Evolutionary conservation across 2,888 invertebrate species (phyloP).

Genomic region (Sphaerophoria rueppellii): DNA sequence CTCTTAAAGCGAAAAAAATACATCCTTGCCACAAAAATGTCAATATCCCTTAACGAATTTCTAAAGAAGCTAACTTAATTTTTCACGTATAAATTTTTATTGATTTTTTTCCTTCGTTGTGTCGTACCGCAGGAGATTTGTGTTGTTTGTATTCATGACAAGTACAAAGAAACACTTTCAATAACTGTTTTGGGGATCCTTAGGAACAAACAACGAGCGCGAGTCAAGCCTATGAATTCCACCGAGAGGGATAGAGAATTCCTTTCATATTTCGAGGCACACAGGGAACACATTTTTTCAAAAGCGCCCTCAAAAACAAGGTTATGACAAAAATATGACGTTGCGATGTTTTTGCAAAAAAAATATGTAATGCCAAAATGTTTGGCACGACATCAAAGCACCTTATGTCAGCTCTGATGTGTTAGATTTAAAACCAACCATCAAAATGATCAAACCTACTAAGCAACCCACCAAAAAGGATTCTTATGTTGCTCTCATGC

Average conservation of each 20-base stretch:
- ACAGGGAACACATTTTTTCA: background rate
- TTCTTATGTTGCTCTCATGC: background rate
- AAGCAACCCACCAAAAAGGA: constrained; percentile 10
- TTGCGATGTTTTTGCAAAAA: background rate
- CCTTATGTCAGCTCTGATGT: constrained; percentile 30
- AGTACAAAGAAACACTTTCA: background rate
- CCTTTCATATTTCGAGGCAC: background rate
- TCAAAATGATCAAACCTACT: background rate
- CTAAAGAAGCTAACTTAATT: constrained; percentile 20
- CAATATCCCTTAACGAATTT: constrained; percentile 12
- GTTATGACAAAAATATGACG: constrained; percentile 4
- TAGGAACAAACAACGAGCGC: background rate
- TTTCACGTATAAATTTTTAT: constrained; percentile 12
- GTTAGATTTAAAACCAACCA: constrained; percentile 11
- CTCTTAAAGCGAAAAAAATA: background rate
- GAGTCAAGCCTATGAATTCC: background rate
- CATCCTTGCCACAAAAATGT: constrained; percentile 16
- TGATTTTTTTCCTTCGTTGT: constrained; percentile 3
- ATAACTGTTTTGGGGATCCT: background rate
- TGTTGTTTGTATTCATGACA: constrained; percentile 4
- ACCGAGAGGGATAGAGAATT: too few species aligned
- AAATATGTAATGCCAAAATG: constrained; percentile 14
- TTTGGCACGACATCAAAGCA: constrained; percentile 28
- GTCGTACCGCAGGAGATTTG: background rate
- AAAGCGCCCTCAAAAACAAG: background rate